Percentiles rank a stretch among this genome's conserved stretches.
Conservation (phyloP, 2,797 vertebrate genomes). For the Selene dorsalis region DNA sequence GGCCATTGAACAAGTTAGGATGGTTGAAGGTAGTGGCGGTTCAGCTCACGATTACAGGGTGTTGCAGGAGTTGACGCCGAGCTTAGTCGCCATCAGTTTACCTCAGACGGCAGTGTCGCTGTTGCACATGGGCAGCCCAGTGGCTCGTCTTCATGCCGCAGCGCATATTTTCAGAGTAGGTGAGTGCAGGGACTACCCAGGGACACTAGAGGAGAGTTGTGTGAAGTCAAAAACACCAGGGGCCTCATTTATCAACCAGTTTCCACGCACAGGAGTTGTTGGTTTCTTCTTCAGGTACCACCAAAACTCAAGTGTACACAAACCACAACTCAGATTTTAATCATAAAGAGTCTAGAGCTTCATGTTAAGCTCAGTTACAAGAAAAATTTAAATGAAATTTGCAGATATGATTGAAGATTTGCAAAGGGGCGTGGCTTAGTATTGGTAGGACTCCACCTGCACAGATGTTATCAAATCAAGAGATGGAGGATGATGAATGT, state of each 20-base stretch:
- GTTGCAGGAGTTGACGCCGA: conserved; percentile 17
- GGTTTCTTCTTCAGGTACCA: background rate
- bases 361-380: background rate
- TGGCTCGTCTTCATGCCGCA: conserved; percentile 12
- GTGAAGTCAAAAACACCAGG: conserved; percentile 65
- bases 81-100: conserved; percentile 43
- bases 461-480: no score
- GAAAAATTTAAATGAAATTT: background rate
- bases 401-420: background rate
- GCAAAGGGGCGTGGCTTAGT: background rate
- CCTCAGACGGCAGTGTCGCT: conserved; percentile 49
- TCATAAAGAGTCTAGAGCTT: background rate
- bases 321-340: background rate
- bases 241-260: conserved; percentile 53
- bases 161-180: conserved; percentile 4
- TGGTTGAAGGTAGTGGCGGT: conserved; percentile 18
- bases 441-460: no score
- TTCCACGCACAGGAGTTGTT: background rate
- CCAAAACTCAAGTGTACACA: no score
- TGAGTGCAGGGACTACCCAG: conserved; percentile 50
- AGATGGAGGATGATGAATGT: no score
- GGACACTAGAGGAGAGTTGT: conserved; percentile 40
- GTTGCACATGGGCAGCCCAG: conserved; percentile 26
- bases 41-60: conserved; percentile 17
- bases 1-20: conserved; percentile 59